These are phyloP conservation scores for Phrixothrix hirtus DNA, from an alignment of 2,888 invertebrate genomes.

Conservation along the genomic window DNA sequence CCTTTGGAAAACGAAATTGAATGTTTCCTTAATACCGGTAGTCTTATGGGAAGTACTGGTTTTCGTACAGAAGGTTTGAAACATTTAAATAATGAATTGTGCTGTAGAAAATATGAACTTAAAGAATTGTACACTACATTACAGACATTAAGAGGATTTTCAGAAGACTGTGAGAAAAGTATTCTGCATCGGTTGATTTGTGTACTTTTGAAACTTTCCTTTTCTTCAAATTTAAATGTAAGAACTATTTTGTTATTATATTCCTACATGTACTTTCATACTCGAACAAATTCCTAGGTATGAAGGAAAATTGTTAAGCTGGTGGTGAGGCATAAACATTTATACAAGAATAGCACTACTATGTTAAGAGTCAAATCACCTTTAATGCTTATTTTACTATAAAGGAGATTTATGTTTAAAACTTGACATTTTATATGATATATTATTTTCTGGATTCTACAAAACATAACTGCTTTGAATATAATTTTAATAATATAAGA, in stretches of 20 bases:
- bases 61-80: conserved; percentile 58
- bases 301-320: too few species aligned
- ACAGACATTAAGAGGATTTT: conserved; percentile 62
- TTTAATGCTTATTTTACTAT: too few species aligned
- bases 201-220: conserved; percentile 61
- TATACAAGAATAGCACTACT: too few species aligned
- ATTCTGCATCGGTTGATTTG: conserved; percentile 66
- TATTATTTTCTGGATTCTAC: too few species aligned
- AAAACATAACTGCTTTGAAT: too few species aligned
- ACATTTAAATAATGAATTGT: conserved; percentile 60
- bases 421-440: too few species aligned
- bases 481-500: too few species aligned
- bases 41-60: conserved; percentile 44
- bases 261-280: not conserved
- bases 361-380: too few species aligned
- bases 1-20: conserved; percentile 56
- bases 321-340: too few species aligned
- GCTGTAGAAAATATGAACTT: conserved; percentile 60
- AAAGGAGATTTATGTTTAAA: too few species aligned
- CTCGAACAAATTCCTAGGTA: too few species aligned
- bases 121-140: conserved; percentile 60
- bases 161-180: conserved; percentile 67
- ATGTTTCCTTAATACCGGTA: conserved; percentile 57
- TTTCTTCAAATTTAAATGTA: conserved; percentile 59
- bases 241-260: conserved; percentile 17